Percentiles rank a stretch among this genome's conserved stretches.
Evolutionary conservation across 1,140 invertebrate genomes (phyloP).

Genomic region (Lithobius niger): DNA sequence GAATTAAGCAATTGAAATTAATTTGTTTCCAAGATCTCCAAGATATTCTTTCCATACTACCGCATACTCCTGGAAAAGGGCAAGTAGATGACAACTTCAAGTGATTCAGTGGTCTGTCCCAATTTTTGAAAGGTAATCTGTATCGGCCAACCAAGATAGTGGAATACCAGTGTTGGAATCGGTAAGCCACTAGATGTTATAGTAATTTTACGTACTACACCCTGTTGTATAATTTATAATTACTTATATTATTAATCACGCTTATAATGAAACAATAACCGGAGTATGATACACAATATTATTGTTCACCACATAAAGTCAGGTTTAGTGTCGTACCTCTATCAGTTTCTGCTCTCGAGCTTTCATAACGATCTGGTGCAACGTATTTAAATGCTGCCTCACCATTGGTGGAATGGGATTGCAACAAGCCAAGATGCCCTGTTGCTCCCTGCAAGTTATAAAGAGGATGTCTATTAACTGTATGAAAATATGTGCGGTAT

Average conservation of each 20-base stretch:
- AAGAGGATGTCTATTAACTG: no score
- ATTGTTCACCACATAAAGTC: background rate
- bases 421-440: constrained; percentile 86
- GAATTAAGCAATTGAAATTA: no score
- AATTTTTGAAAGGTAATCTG: no score
- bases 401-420: constrained; percentile 83
- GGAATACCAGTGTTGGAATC: background rate
- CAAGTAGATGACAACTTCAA: no score
- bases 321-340: constrained; percentile 36
- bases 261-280: background rate
- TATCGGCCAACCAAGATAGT: no score
- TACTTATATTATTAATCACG: background rate
- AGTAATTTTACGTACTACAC: background rate
- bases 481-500: no score
- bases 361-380: constrained; percentile 61
- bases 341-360: constrained; percentile 57
- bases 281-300: background rate
- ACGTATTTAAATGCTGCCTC: constrained; percentile 51
- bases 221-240: background rate
- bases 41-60: no score
- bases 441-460: constrained; percentile 52
- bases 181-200: background rate
- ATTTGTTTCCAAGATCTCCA: no score
- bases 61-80: no score
- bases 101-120: no score